Base-by-base conservation (phyloP, 2,888 invertebrate genomes). In the Drosophila kambysellisi region DNA sequence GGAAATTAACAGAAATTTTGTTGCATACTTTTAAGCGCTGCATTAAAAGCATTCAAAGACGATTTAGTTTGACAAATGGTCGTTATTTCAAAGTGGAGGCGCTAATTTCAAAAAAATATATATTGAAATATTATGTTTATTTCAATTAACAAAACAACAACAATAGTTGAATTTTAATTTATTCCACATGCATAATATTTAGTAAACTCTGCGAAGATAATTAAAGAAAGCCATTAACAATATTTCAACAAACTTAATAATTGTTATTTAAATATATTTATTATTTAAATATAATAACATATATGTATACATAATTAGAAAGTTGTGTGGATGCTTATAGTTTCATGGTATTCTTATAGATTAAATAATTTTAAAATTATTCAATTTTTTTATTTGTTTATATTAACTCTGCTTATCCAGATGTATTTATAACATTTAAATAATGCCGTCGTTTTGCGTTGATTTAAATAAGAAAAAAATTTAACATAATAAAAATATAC, bases 1-100 rank as follows among this genome's bases (percentile, higher is more conserved):
- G 9, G 20, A 12, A 46, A 70, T 69, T 51, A 43, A 7, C 46
- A 25, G 15, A 15, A 15, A 25, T 25, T 46, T 20, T 56, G 57
- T 12, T 64, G 82, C 79, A 82, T 80, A 82, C 82, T 82, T 74
- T 82, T 66, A 30, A 66, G 79, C 66, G 53, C 9, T 15, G 39
- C 6, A 12, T 32, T 41, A 67, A 85, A 67, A 62, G 4, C 7
- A 6, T 4, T 3, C 7, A 8, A 25, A n/a, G 54, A 3, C 15
- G 25, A 11, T 58, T 58, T 79, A 79, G 76, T 83, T 85, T 35
- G 7, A 12, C n/a, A 41, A 60, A 29, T 37, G 50, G 29, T 20
- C 75, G 70, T 39, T 9, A 1, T 11, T 33, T 4, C 30, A 4
- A 3, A 8, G 20, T 15, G 56, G 51, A 35, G 54, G 65, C 67